Percentiles rank a stretch among this genome's conserved stretches.
Evolutionary conservation across 2,888 invertebrate genomes (phyloP).

Genomic region (Empis livida): DNA sequence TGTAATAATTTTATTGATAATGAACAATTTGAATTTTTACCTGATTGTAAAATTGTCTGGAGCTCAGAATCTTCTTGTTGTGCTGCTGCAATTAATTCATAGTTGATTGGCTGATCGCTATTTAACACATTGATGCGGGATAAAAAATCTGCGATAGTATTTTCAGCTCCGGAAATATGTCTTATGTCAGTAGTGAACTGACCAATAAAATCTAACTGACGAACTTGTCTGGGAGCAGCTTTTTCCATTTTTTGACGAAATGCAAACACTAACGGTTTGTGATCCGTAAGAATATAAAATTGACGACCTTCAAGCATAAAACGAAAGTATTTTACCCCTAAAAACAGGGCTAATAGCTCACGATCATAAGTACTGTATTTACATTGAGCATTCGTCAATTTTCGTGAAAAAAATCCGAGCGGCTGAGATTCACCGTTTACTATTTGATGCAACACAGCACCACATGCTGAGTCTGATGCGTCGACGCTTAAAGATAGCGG

Average conservation of each 20-base stretch:
- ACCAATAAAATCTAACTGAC: conserved; percentile 1
- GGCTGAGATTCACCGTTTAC: background rate
- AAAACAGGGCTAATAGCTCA: background rate
- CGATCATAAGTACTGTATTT: background rate
- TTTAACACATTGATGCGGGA: background rate
- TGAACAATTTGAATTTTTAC: too few species aligned
- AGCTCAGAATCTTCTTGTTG: background rate
- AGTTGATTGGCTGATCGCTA: background rate
- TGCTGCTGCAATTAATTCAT: background rate
- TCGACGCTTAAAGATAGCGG: conserved; percentile 4
- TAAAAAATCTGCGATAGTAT: background rate
- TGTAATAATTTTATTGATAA: too few species aligned
- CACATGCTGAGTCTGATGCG: background rate
- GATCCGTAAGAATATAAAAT: background rate
- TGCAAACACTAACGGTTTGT: background rate
- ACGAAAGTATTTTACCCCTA: background rate
- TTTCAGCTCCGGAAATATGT: conserved; percentile 1
- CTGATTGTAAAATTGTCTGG: too few species aligned
- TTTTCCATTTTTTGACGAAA: conserved; percentile 3
- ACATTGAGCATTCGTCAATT: background rate
- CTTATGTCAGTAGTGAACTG: conserved; percentile 4
- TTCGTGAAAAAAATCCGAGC: background rate
- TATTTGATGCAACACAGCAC: background rate
- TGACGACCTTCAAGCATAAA: background rate
- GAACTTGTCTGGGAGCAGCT: conserved; percentile 1